Base-by-base conservation (phyloP, 2,113 vertebrate species). In the Melanostigma gelatinosum region DNA sequence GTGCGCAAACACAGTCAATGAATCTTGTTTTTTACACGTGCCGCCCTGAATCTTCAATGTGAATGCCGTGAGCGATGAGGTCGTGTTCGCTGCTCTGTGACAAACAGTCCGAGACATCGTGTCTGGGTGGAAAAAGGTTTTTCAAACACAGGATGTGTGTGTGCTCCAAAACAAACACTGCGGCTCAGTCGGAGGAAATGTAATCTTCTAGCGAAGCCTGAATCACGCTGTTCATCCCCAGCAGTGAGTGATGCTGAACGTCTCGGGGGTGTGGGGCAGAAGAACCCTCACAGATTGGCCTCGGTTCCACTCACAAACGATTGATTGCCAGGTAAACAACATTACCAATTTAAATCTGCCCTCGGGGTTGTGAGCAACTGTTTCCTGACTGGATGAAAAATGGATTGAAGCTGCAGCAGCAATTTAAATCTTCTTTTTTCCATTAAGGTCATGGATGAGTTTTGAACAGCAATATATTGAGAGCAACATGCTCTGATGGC, bases 291-390 rank as follows among this genome's bases (percentile, higher is more conserved):
- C 84, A 76, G 83, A 92, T 85, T 82, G 77, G 50, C 36, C 61
- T 24, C 60, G 69, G 61, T 75, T 74, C 42, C 38, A 22, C 66
- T 85, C 73, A 44, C 67, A 77, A 77, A 72, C 82, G 79, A 91
- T 85, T 83, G 86, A 88, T 91, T 84, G 74, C 75, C 68, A 85
- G 72, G 76, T 90, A 92, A 91, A 91, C 79, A 88, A 71, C 87
- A 89, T 87, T 89, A 82, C 55, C 84, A 75, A 76, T 93, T 90
- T 74, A 80, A 80, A 83, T 90, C 76, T 82, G 77, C 86, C 84
- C 61, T 40, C 4, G 10, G 74, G 86, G 70, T 85, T 82, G 52
- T 82, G 85, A 77, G 76, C 58, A 82, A 81, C 65, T 70, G 76
- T 60, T 83, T 79, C 77, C 68, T 74, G 82, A 78, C n/a, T 16